Evolutionary conservation across 2,797 vertebrate species (phyloP), one percentile per base, ranked within the genome.

Genomic region (Pseudomugil gertrudae): DNA sequence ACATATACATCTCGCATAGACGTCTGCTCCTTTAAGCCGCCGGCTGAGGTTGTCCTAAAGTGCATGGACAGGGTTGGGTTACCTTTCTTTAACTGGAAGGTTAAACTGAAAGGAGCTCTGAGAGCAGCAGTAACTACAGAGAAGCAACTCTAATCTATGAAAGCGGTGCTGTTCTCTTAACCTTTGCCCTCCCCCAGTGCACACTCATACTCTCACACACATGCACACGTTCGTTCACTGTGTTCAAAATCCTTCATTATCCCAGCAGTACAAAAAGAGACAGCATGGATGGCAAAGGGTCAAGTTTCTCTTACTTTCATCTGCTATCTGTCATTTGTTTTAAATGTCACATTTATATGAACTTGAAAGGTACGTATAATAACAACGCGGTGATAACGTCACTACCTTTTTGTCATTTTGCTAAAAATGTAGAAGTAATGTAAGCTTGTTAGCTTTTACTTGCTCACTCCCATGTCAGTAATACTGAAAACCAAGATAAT

Each of bases 11-110:
- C 85, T 84, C 84, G 79, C 76, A 78, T 72, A 80, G 84, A 87
- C 76, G 84, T 90, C 87, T 89, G 83, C 79, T 72, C 30, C 72
- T 74, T 83, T 83, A 79, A 87, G 78, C 88, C 55, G 79, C 72
- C 21, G 61, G 75, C 84, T 74, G 79, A 89, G 86, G 87, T 90
- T 66, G 84, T 83, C 79, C 79, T 68, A 61, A 85, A 91, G 86
- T 87, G 84, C 86, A 79, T 1, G 55, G 21, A 1, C 62, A 76
- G 86, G 76, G 75, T 90, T 80, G n/a, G 78, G 88, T 92, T 92
- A 83, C 91, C 66, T 65, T 74, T 64, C 65, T 76, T 77, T 56
- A 79, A 84, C 80, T 68, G 59, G 66, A 71, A 71, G 84, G 72
- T 79, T 81, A 65, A 83, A 84, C 71, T 79, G 58, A 81, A 87